Percentiles rank a stretch among this genome's conserved stretches.
phyloP scores from a whole-genome alignment of 2,113 vertebrate genomes.

The Phylloscopus whistleri region DNA sequence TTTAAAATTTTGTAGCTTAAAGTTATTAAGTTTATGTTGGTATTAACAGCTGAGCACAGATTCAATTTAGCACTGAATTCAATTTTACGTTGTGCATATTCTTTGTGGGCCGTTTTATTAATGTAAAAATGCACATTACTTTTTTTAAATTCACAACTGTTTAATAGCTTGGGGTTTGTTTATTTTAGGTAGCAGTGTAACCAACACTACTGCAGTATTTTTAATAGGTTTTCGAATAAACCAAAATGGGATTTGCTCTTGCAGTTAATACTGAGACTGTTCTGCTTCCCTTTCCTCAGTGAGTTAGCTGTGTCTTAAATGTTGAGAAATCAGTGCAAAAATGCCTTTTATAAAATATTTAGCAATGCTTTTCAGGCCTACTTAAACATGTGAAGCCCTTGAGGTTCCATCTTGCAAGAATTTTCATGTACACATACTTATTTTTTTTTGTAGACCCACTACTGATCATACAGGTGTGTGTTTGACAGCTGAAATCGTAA shows the following conservation, averaged over 20 bases:
- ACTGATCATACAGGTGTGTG: fast-evolving
- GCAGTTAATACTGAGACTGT: not conserved
- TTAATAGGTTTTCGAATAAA: not conserved
- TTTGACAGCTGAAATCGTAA: not conserved
- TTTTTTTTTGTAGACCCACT: not conserved
- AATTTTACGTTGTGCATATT: not conserved
- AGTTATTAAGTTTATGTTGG: not conserved
- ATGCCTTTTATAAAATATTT: slow-evolving; percentile 29
- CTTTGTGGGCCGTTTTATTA: not conserved
- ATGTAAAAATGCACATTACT: not conserved
- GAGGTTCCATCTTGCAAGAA: not conserved
- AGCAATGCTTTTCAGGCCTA: not conserved
- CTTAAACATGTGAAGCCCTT: not conserved
- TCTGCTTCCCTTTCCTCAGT: not conserved
- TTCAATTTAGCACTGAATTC: not conserved
- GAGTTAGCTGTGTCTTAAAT: not conserved
- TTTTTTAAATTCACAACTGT: not conserved
- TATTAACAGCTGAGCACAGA: not conserved
- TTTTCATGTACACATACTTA: not conserved
- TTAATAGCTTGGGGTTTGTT: not conserved
- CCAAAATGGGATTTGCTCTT: not conserved
- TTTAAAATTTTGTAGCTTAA: not conserved
- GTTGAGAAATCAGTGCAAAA: slow-evolving; percentile 4
- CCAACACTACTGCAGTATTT: not conserved
- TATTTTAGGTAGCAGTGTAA: not conserved